Evolutionary conservation across 2,888 invertebrate genomes (phyloP).

Genomic region (Stenodema calcarata): DNA sequence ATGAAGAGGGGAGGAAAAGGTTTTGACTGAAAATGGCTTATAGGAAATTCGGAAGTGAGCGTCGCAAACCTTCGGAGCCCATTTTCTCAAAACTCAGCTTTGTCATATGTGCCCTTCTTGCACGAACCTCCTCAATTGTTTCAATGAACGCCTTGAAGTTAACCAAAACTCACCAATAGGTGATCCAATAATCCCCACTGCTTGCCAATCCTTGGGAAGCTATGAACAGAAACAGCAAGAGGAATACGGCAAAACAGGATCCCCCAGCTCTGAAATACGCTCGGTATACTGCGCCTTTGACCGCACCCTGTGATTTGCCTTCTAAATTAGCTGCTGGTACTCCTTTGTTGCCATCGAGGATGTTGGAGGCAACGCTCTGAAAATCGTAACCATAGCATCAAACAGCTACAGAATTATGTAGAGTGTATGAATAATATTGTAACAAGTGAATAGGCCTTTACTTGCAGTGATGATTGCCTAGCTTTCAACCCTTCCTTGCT

Average conservation of each 20-base stretch:
- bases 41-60: no score
- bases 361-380: conserved; percentile 25
- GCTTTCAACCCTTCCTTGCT: background rate
- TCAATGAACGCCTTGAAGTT: background rate
- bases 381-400: background rate
- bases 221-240: conserved; percentile 70
- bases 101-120: no score
- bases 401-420: background rate
- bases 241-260: conserved; percentile 67
- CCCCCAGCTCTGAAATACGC: conserved; percentile 78
- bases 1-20: no score
- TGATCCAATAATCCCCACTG: conserved; percentile 73
- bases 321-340: conserved; percentile 1
- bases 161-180: conserved; percentile 72
- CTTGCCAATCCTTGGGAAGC: conserved; percentile 70
- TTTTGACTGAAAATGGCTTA: no score
- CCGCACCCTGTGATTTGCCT: conserved; percentile 64
- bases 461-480: conserved; percentile 56
- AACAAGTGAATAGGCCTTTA: background rate
- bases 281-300: conserved; percentile 69
- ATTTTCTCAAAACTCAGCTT: no score
- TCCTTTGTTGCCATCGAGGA: conserved; percentile 19
- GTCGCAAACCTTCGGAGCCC: no score
- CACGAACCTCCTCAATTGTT: no score
- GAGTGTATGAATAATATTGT: no score